A percentile compares a stretch with the other conserved stretches of the same genome.
Evolutionary conservation across 2,797 vertebrate genomes (phyloP).

Genomic region (Gymnoscopelus microlampas): DNA sequence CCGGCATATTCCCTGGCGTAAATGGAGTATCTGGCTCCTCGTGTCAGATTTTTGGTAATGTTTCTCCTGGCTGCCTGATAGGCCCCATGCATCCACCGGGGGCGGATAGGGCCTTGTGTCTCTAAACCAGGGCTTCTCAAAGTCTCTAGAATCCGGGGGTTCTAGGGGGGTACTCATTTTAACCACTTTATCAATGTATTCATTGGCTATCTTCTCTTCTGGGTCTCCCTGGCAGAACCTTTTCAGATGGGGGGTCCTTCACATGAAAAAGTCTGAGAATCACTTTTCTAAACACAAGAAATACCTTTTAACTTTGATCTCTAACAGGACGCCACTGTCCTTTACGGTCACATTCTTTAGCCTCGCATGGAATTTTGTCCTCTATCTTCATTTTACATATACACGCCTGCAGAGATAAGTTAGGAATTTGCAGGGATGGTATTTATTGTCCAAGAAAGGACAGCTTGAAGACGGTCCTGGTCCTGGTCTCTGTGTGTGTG

Average conservation of each 20-base stretch:
- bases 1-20: conserved; percentile 32
- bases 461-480: not conserved
- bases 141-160: no score
- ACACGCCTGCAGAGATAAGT: conserved; percentile 67
- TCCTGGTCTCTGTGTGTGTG: not conserved
- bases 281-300: conserved; percentile 7
- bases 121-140: no score
- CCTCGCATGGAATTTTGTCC: conserved; percentile 50
- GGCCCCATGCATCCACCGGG: conserved; percentile 26
- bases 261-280: no score
- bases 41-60: conserved; percentile 52
- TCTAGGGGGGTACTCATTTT: not conserved
- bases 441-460: conserved; percentile 63
- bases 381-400: conserved; percentile 64
- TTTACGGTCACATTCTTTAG: conserved; percentile 52
- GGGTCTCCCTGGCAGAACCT: no score
- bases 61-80: conserved; percentile 43
- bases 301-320: conserved; percentile 56
- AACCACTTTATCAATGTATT: no score
- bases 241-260: no score
- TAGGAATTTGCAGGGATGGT: conserved; percentile 61
- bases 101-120: not conserved
- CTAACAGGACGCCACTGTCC: conserved; percentile 42
- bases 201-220: no score
- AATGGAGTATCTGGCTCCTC: conserved; percentile 46